Base-by-base conservation (phyloP, 2,797 vertebrate species). In the Trachurus trachurus region DNA sequence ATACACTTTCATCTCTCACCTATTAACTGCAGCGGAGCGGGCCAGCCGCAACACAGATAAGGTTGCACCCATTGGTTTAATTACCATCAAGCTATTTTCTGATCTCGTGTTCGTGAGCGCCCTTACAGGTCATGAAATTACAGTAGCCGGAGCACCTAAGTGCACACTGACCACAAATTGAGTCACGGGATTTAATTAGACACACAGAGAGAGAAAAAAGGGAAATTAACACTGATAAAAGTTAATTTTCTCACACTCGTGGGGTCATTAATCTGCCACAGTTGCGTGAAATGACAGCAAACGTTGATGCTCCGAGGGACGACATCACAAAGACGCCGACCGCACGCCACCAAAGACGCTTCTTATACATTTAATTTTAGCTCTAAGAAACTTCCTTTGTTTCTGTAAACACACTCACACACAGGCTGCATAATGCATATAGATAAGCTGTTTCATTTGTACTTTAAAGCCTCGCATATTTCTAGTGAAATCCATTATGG, bases 1-100 rank as follows among this genome's bases (percentile, higher is more conserved):
- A 93, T 91, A 91, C 93, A 90, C 87, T 93, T 94, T 92, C 86
- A 86, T 92, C 92, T 90, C 82, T 80, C 89, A 87, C 87, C 89
- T 90, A 90, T 92, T 92, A 93, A 89, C 90, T 87, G 88, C 87
- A 89, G 85, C 44, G 31, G 81, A 84, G 86, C 66, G 70, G 76
- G 67, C 77, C 80, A 76, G 89, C 90, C 90, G 68, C 89, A 84
- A 73, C 88, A 80, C 4, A 57, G 92, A 82, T 94, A 79, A 78
- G 85, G 90, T 94, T 93, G 74, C 92, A 88, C 79, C 74, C 81
- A 42, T 66, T 68, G 85, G 72, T 92, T 93, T 94, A 94, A 94
- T 94, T 93, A 93, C 89, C 91, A 72, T 82, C 82, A 50, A 72
- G 87, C 90, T 92, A 91, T 92, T 92, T 89, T 87, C 78, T 91